Percentiles rank a stretch among this genome's conserved stretches.
Conservation (phyloP, 2,113 vertebrate species). For the Pterocles orientalis region DNA sequence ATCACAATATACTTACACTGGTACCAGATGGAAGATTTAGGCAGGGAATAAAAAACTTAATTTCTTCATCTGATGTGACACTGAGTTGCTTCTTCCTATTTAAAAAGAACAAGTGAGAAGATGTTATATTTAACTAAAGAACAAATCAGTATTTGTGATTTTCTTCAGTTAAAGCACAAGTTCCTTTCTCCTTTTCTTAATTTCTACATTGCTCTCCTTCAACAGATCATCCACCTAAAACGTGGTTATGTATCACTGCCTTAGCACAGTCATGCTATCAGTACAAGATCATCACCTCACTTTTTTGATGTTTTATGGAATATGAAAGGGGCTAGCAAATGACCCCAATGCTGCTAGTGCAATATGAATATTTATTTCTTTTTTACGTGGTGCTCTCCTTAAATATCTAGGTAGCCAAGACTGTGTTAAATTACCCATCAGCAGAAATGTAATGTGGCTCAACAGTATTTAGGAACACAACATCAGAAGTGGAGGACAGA, state of each 20-base stretch:
- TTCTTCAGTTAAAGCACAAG: not conserved
- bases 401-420: not conserved
- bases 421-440: not conserved
- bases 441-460: not conserved
- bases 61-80: conserved; percentile 5
- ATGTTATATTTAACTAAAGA: not conserved
- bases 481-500: not conserved
- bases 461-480: not conserved
- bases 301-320: not conserved
- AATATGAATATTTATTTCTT: not conserved
- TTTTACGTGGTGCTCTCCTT: not conserved
- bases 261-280: not conserved
- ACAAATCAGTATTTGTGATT: not conserved
- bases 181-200: not conserved
- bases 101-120: not conserved
- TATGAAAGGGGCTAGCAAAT: not conserved
- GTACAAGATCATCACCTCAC: not conserved
- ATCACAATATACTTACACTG: not conserved
- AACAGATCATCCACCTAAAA: not conserved
- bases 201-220: not conserved
- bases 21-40: not conserved
- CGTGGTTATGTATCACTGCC: not conserved
- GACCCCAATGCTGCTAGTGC: not conserved
- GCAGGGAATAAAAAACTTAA: not conserved
- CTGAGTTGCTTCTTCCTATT: not conserved